Conservation (phyloP, 2,113 vertebrate genomes). For the Pelvicachromis taeniatus region DNA sequence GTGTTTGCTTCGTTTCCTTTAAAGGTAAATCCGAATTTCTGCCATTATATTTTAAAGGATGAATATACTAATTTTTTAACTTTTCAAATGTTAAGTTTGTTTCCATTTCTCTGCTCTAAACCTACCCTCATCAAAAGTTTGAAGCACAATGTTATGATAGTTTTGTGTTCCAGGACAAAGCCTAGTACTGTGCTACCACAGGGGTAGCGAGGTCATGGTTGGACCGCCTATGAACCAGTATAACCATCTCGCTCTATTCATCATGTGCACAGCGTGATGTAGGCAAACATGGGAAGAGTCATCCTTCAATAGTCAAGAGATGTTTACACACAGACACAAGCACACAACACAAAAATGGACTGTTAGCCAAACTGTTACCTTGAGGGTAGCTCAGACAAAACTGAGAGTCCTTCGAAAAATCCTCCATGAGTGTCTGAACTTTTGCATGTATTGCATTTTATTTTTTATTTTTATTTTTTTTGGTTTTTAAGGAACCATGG, state of each 20-base stretch:
- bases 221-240: conserved; percentile 28
- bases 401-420: not conserved
- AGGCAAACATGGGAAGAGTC: conserved; percentile 51
- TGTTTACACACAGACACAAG: not conserved
- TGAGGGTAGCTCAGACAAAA: not conserved
- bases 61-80: not conserved
- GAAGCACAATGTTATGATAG: conserved; percentile 14
- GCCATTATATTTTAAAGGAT: not conserved
- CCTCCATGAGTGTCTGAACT: not conserved
- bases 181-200: not conserved
- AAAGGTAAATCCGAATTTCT: not conserved
- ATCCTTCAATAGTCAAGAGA: conserved; percentile 61
- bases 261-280: conserved; percentile 67
- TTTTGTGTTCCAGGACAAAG: conserved; percentile 49
- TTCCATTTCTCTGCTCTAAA: not conserved
- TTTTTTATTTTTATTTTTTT: not conserved
- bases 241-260: conserved; percentile 57
- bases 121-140: not conserved
- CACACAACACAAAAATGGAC: conserved; percentile 17
- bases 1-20: not conserved
- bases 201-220: conserved; percentile 44
- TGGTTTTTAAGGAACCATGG: not conserved
- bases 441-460: not conserved
- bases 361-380: conserved; percentile 10
- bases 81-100: not conserved